Conservation (phyloP, 2,113 vertebrate species). For the Dermatemys mawii region DNA sequence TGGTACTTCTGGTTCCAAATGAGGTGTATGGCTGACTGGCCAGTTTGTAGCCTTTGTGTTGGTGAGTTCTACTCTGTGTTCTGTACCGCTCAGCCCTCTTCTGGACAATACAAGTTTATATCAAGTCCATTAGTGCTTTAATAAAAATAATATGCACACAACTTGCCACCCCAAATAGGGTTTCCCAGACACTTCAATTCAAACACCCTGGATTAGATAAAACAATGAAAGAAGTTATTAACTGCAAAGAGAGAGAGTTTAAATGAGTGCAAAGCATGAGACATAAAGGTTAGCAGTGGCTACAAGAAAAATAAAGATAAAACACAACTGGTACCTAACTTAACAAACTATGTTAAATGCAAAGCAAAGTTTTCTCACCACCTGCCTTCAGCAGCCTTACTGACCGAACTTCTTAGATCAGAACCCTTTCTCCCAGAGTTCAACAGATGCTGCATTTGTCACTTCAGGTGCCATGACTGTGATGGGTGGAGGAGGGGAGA, state of each 20-base stretch:
- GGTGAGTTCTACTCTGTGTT: neutral
- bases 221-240: neutral
- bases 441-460: neutral
- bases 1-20: no score
- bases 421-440: neutral
- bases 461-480: neutral
- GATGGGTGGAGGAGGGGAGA: accelerated
- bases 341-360: neutral
- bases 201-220: neutral
- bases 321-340: neutral
- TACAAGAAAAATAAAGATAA: neutral
- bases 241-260: neutral
- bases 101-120: neutral
- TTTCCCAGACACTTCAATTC: neutral
- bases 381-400: neutral
- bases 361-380: neutral
- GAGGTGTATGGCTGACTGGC: no score
- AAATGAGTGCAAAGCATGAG: neutral
- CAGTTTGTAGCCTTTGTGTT: no score
- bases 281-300: neutral
- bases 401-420: neutral
- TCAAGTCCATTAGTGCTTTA: neutral
- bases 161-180: neutral
- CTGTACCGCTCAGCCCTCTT: neutral
- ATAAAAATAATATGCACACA: neutral